Evolutionary conservation across 2,888 invertebrate species (phyloP), one percentile per base, ranked within the genome.

Genomic region (Eupithecia subumbrata): DNA sequence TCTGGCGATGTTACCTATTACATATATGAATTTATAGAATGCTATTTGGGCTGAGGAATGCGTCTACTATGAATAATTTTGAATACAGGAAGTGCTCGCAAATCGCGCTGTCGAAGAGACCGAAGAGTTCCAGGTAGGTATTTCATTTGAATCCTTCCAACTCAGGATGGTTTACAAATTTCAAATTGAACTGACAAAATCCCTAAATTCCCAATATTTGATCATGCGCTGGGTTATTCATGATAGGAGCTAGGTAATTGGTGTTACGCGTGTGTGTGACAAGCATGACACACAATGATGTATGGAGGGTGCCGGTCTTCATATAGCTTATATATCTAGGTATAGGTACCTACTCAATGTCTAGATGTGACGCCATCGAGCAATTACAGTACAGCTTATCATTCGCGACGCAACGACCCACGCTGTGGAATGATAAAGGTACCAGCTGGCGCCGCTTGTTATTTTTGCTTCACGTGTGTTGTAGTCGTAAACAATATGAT

Each of bases 361-460:
- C 60, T 34, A 40, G 76, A 4, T 56, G 81, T 85, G 83, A 86
- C 87, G 84, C 83, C 84, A 85, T 80, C 76, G 74, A 80, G 79
- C 82, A 83, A 82, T 84, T 81, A 79, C 67, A 72, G 78, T 81
- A 79, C 67, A 72, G 78, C 69, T 86, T 86, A 86, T 87, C 86
- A 83, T 83, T 82, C 71, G 80, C 83, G 83, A 85, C 87, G 83
- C 86, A 85, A 83, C 87, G 88, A 88, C 85, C 87, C 86, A 22
- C 85, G 84, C 83, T 82, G 78, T 77, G 76, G 74, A 78, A 80
- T 81, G 84, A 86, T 86, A 86, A 71, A 84, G 88, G 87, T 87
- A 88, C 85, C 84, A 85, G 83, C 84, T 86, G 89, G 89, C 89
- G 89, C 88, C 88, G 81, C 81, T 78, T 82, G 80, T 81, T 84